Percentiles rank a stretch among this genome's conserved stretches.
phyloP scores from a whole-genome alignment of 2,797 vertebrate species.

The Hydrophis major region DNA sequence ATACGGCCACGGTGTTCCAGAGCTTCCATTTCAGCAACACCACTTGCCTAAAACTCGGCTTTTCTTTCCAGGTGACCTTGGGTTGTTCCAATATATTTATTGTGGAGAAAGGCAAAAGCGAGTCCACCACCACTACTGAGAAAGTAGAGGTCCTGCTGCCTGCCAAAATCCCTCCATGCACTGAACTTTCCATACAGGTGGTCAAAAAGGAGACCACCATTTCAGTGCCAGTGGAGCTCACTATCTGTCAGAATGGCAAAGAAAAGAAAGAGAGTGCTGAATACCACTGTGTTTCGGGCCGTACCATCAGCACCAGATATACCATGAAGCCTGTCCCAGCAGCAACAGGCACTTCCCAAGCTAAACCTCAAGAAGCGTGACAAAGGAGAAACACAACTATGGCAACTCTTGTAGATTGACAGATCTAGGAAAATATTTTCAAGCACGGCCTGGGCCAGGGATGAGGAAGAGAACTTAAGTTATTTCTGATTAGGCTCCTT shows the following conservation, averaged over 20 bases:
- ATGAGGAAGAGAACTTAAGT: neutral
- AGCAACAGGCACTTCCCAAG: accelerated
- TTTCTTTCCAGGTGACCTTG: slow-evolving; percentile 58
- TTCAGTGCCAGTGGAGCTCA: slow-evolving; percentile 55
- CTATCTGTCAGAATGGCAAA: slow-evolving; percentile 56
- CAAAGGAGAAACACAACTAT: neutral
- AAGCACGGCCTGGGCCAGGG: neutral
- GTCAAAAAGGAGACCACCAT: slow-evolving; percentile 57
- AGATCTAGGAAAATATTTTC: neutral
- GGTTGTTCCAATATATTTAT: slow-evolving; percentile 57
- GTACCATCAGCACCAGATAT: slow-evolving; percentile 55
- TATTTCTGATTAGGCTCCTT: neutral
- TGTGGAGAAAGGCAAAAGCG: slow-evolving; percentile 58
- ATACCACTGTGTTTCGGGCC: slow-evolving; percentile 59
- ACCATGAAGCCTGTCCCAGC: slow-evolving; percentile 49
- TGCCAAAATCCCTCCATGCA: slow-evolving; percentile 48
- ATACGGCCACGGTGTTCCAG: slow-evolving; percentile 52
- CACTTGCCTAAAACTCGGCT: slow-evolving; percentile 56
- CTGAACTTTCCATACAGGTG: slow-evolving; percentile 53
- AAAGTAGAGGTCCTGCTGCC: slow-evolving; percentile 59
- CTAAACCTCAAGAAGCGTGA: neutral
- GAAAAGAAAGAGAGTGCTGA: slow-evolving; percentile 52
- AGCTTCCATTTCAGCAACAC: slow-evolving; percentile 64
- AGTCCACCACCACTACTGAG: slow-evolving; percentile 51
- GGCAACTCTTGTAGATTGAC: neutral